Evolutionary conservation across 2,113 vertebrate species (phyloP).

Genomic region (cat (Felis catus)): DNA sequence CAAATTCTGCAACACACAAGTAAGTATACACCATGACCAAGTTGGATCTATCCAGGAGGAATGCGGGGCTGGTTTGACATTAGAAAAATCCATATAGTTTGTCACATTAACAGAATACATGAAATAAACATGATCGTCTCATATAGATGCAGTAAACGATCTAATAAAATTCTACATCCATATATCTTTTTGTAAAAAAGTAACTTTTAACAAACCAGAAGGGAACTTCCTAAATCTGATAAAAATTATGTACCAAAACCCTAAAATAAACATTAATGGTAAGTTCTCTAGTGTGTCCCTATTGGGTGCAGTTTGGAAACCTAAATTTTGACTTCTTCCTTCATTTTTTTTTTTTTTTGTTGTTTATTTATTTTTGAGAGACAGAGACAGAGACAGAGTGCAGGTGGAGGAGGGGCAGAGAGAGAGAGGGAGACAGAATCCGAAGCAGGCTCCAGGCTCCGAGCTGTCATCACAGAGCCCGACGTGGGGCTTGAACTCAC

Average conservation of each 20-base stretch:
- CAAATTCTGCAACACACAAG: not conserved
- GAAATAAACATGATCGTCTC: not conserved
- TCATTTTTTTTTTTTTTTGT: not conserved
- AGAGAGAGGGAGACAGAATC: no score
- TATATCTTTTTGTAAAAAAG: not conserved
- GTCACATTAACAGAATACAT: not conserved
- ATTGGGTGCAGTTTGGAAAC: not conserved
- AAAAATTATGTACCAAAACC: not conserved
- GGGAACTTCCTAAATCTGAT: not conserved
- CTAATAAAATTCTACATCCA: not conserved
- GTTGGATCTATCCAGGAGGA: not conserved
- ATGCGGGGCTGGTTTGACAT: not conserved
- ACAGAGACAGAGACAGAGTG: no score
- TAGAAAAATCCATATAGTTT: slow-evolving; percentile 10
- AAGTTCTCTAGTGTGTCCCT: not conserved
- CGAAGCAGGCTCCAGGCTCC: no score
- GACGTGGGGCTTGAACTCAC: no score
- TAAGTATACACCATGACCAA: not conserved
- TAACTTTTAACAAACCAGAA: not conserved
- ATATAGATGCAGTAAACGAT: not conserved
- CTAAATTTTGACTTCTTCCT: not conserved
- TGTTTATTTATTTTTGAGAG: no score
- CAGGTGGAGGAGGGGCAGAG: no score
- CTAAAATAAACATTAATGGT: not conserved
- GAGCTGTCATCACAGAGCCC: no score